These are phyloP conservation scores for Drosophila anomalata DNA, from an alignment of 2,888 invertebrate genomes.

Conservation along the genomic window DNA sequence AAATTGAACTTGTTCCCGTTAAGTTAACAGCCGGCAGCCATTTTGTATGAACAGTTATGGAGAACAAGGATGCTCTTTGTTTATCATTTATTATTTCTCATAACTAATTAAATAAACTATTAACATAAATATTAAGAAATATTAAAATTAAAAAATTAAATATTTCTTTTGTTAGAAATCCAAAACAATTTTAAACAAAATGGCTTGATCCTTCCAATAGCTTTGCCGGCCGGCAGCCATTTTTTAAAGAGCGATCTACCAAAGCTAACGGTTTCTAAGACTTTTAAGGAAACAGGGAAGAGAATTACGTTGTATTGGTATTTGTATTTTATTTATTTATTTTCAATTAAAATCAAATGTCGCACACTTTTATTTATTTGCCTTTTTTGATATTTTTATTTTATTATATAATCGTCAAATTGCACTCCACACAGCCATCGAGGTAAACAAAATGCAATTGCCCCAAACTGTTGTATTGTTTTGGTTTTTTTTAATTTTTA, in stretches of 20 bases:
- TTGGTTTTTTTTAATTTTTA: conserved; percentile 1
- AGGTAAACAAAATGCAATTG: conserved; percentile 61
- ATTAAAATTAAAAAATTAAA: neutral
- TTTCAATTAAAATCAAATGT: conserved; percentile 73
- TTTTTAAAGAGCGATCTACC: conserved; percentile 60
- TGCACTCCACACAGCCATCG: conserved; percentile 69
- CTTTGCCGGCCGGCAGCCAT: conserved; percentile 42
- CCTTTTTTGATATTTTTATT: conserved; percentile 12
- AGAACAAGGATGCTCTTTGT: neutral
- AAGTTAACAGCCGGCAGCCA: conserved; percentile 53
- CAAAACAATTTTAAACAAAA: neutral
- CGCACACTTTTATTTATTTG: conserved; percentile 58
- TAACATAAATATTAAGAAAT: too few relatives aligned
- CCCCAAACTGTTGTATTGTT: conserved; percentile 25
- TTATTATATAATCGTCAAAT: conserved; percentile 71
- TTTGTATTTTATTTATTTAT: conserved; percentile 44
- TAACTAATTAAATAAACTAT: neutral
- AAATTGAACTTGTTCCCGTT: conserved; percentile 7
- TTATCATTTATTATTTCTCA: neutral
- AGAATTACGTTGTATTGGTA: conserved; percentile 37
- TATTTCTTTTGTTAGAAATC: neutral
- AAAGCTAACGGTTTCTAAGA: conserved; percentile 10
- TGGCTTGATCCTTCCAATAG: conserved; percentile 4
- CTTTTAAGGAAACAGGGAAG: neutral
- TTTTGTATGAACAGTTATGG: conserved; percentile 18